Percentiles rank a stretch among this genome's conserved stretches.
Conservation (phyloP, 2,113 vertebrate genomes). For the Nipponia nippon region DNA sequence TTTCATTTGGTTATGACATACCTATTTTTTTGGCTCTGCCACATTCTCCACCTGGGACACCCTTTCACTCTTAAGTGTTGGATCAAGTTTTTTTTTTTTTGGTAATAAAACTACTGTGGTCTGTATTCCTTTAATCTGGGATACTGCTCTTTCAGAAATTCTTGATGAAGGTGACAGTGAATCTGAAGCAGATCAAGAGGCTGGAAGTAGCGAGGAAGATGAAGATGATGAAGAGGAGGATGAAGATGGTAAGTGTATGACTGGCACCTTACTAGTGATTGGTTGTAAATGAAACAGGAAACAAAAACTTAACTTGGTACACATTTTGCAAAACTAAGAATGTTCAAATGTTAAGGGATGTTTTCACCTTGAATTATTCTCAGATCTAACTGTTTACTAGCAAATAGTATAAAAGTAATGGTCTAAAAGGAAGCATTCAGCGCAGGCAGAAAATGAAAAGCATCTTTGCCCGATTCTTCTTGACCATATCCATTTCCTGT, state of each 20-base stretch:
- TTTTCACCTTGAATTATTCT: not conserved
- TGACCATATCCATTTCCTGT: not conserved
- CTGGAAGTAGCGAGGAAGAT: constrained; percentile 85
- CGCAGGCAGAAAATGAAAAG: not conserved
- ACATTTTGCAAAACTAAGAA: not conserved
- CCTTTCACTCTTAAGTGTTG: not conserved
- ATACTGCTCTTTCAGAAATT: constrained; percentile 81
- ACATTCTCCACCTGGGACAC: not conserved
- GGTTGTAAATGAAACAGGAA: not conserved
- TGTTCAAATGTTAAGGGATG: not conserved
- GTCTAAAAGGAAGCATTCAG: not conserved
- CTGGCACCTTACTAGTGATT: not conserved
- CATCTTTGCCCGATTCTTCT: not conserved
- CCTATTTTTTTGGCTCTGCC: not conserved
- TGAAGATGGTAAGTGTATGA: constrained; percentile 71
- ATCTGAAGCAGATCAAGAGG: constrained; percentile 84
- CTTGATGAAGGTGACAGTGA: constrained; percentile 95
- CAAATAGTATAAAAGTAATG: not conserved
- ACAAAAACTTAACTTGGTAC: not conserved
- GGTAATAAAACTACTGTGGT: not conserved
- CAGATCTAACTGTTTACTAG: not conserved
- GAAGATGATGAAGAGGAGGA: constrained; percentile 82
- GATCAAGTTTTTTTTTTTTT: not conserved
- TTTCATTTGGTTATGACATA: not conserved
- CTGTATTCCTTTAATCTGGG: not conserved